Conservation (phyloP, 2,888 invertebrate genomes). For the Drosophila helvetica region DNA sequence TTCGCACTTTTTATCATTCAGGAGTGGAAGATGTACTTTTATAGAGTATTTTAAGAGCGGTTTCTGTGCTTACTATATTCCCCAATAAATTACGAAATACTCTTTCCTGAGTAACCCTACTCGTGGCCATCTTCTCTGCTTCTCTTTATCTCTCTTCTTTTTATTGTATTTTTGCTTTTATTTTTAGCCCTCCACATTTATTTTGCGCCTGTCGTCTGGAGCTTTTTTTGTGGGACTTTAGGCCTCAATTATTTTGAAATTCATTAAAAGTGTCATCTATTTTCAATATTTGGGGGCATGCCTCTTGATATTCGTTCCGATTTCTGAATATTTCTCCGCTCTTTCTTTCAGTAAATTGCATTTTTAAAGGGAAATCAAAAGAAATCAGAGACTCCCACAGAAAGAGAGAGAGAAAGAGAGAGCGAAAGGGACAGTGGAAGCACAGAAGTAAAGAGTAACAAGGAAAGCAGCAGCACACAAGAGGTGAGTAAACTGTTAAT, state of each 20-base stretch:
- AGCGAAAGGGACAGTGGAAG: constrained; percentile 7
- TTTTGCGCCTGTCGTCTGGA: constrained; percentile 55
- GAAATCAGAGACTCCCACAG: background rate
- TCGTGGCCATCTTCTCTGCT: background rate
- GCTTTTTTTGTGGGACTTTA: constrained; percentile 72
- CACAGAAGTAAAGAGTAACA: constrained; percentile 21
- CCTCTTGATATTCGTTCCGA: background rate
- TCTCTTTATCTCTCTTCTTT: constrained; percentile 4
- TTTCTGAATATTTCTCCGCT: constrained; percentile 4
- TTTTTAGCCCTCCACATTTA: constrained; percentile 64
- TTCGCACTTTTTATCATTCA: too few species aligned
- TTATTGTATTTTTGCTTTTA: constrained; percentile 38
- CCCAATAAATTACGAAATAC: background rate
- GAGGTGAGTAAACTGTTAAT: constrained; percentile 62
- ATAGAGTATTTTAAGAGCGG: too few species aligned
- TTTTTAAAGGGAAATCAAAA: constrained; percentile 7
- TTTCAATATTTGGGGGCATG: constrained; percentile 53
- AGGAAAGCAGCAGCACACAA: constrained; percentile 19
- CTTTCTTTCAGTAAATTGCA: constrained; percentile 52
- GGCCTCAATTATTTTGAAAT: constrained; percentile 78
- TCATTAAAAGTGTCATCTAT: constrained; percentile 71
- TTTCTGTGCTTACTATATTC: too few species aligned
- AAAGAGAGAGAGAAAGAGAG: constrained; percentile 1
- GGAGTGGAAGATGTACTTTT: background rate
- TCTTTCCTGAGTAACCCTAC: constrained; percentile 38